Evolutionary conservation across 2,797 vertebrate genomes (phyloP), one percentile per base, ranked within the genome.

Genomic region (Ciconia nigra): DNA sequence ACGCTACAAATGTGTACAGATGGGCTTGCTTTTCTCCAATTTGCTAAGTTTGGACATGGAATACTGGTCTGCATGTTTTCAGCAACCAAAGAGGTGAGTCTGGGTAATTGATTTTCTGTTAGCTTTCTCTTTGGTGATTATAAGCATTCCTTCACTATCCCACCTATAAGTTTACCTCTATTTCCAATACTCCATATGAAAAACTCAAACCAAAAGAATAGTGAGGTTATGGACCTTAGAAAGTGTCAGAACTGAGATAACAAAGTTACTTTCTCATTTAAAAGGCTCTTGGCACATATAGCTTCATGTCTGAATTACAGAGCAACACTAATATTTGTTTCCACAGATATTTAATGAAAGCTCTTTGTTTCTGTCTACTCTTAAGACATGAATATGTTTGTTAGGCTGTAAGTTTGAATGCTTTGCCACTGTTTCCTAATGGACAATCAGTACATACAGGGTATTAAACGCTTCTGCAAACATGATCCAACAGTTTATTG

Each of bases 1-100:
- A 37, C 8, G 1, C 16, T 25, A 31, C 0, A 0, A 26, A 2
- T 26, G 2, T 21, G 10, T 29, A 52, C 24, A 72, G 22, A 33
- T 4, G 13, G 33, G 24, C 39, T 95, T 84, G 35, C 25, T 90
- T 42, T 76, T 46, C 57, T 77, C 47, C 15, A 46, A 4, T 37
- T 51, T 41, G 26, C n/a, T 70, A 52, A 66, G 16, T 25, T 13
- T 70, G 33, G 31, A 54, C n/a, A 31, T 4, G 35, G 15, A 72
- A 19, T n/a, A 46, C 31, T 14, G 44, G 47, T 83, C n/a, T 65
- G 72, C 21, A 19, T 25, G 26, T 39, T 91, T 88, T 52, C 76
- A 76, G 46, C 29, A 62, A 57, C 33, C 20, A 18, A 29, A 51
- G 26, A 84, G 13, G 7, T n/a, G 14, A 58, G 35, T 39, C 14